Base-by-base conservation (phyloP, 2,888 invertebrate genomes). In the Saturnia pavonia region DNA sequence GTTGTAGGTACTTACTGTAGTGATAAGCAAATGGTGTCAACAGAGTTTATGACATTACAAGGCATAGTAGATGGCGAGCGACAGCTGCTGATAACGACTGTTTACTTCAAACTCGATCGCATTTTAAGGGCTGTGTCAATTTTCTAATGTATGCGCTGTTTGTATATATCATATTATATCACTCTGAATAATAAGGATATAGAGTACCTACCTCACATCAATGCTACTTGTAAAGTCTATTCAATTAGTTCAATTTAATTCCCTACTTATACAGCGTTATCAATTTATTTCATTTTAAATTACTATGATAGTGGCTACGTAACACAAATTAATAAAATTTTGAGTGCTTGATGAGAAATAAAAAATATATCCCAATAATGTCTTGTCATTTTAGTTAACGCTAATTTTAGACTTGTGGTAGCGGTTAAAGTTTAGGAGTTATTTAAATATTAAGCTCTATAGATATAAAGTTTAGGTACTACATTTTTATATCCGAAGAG, bases 11-110 rank as follows among this genome's bases (percentile, higher is more conserved):
- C n/a, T n/a, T n/a, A n/a, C n/a, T n/a, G n/a, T 65, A 48, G 42
- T 54, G 70, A 70, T 70, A 70, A 70, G 67, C n/a, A 51, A 70
- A 70, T 51, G 70, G 67, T 70, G 70, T 54, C 70, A 70, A 40
- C 66, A 25, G 16, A 67, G 70, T 70, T 70, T 70, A 70, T 70
- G 54, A 70, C 25, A 51, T 19, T 19, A 43, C 70, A 66, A 34
- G 40, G 12, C 12, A 34, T 51, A 45, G 40, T 51, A 45, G 40
- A 65, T 70, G 22, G 42, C 51, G 40, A 66, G 25, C 70, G 66
- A 67, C 66, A 70, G 54, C 70, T 40, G 51, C 51, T 40, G 70
- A 54, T 70, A 66, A 66, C 54, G 9, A 51, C n/a, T 65, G 65
- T 65, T 65, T 65, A 65, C 65, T 65, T 65, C 40, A 40, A 40